phyloP scores from a whole-genome alignment of 92 coral and sea anemone genomes.

The Phenganax stokvisi region DNA sequence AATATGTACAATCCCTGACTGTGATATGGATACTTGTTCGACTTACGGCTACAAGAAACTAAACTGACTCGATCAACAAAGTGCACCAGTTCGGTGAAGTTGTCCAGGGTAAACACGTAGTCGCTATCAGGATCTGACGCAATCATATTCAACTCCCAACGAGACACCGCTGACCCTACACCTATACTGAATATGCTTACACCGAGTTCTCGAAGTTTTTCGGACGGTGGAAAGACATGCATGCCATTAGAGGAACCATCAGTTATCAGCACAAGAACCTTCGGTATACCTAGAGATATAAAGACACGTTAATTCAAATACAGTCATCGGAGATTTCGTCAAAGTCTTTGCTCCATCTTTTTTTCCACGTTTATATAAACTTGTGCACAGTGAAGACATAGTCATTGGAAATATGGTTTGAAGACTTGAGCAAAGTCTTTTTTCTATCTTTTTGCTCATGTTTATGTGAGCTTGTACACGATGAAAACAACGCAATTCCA shows the following conservation, averaged over 20 bases:
- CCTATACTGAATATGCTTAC: slow-evolving; percentile 84
- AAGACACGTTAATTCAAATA: neutral
- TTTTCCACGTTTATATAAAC: neutral
- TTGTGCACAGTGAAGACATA: neutral
- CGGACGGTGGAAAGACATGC: slow-evolving; percentile 42
- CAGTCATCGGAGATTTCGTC: neutral
- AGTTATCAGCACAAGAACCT: slow-evolving; percentile 68
- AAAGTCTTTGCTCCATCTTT: neutral
- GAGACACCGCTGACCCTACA: slow-evolving; percentile 51
- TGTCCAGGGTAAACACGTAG: slow-evolving; percentile 65
- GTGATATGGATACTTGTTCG: too few species aligned
- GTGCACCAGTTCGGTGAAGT: slow-evolving; percentile 62
- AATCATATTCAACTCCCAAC: slow-evolving; percentile 51
- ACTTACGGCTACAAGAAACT: slow-evolving; percentile 92
- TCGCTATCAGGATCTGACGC: slow-evolving; percentile 76
- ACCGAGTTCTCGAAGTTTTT: slow-evolving; percentile 50
- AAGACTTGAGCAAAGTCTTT: too few species aligned
- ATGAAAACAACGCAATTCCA: neutral
- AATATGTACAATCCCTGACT: too few species aligned
- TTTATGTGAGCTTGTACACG: neutral
- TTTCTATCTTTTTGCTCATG: neutral
- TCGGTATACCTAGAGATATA: slow-evolving; percentile 49
- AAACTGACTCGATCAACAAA: slow-evolving; percentile 93
- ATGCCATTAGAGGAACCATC: slow-evolving; percentile 72
- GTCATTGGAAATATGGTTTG: too few species aligned